Evolutionary conservation across 2,113 vertebrate species (phyloP), one percentile per base, ranked within the genome.

Genomic region (Tragelaphus imberbis): DNA sequence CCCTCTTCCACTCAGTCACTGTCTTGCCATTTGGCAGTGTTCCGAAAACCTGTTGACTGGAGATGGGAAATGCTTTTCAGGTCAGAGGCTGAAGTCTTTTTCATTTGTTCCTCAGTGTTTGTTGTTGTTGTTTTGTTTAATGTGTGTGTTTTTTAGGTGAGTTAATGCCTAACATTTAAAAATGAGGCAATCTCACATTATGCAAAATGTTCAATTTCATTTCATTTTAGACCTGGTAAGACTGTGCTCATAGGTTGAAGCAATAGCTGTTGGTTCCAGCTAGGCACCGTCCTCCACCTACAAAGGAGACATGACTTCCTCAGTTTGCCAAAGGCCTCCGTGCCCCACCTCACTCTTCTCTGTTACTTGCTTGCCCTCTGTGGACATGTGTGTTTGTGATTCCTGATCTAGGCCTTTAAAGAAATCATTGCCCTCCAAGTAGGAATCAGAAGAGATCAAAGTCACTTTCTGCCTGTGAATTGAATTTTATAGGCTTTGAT

Each of bases 401-500:
- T 90, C n/a, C 65, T 88, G 63, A 88, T 61, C 68, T 84, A 84
- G 89, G 44, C 40, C 59, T 93, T 94, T 87, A 23, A 33, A 55
- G 53, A 88, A 90, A 58, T 28, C 14, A 21, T 96, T 93, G 84
- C n/a, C 81, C 51, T 91, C 47, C 28, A 17, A 7, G 80, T 75
- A 88, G 47, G 58, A 58, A 36, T 91, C 47, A 68, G 47, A 65
- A 59, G 51, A 59, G 33, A 9, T 80, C 44, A 84, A 84, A 58
- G 47, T 84, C 40, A 33, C 53, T 90, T 94, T 95, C 53, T 91
- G 27, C 27, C 47, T 65, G 79, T 87, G 36, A 87, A 51, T 81
- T 92, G 49, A 96, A 82, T 88, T 90, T 88, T 81, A 92, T 3
- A 55, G 80, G 55, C 61, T 81, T 96, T 94, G 58, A 44, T 79